Evolutionary conservation across 2,113 vertebrate genomes (phyloP).

Genomic region (Eonycteris spelaea): DNA sequence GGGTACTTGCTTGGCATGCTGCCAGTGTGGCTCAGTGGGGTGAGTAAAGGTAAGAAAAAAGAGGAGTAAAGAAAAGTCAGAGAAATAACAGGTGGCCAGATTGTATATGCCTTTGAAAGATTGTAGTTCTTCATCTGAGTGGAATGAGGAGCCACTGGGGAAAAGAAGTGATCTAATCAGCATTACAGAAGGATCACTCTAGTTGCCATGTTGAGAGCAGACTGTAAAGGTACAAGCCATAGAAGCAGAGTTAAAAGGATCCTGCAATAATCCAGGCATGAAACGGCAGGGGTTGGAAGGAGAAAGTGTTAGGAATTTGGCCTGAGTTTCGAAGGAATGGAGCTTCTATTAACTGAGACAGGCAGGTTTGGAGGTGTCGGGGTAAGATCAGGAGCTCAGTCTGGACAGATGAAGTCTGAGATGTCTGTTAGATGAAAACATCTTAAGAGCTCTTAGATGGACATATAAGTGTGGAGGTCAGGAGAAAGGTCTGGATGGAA

Average conservation of each 20-base stretch:
- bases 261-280: too few relatives aligned
- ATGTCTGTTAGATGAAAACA: background rate
- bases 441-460: background rate
- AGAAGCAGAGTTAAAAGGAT: background rate
- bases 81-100: background rate
- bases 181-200: background rate
- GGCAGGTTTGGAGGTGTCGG: background rate
- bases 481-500: background rate
- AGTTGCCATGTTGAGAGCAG: background rate
- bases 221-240: rapidly evolving
- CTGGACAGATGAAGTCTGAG: background rate
- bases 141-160: background rate
- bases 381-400: background rate
- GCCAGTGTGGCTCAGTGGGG: background rate
- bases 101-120: background rate
- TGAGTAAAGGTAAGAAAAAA: background rate
- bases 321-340: background rate
- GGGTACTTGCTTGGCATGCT: background rate
- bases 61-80: background rate
- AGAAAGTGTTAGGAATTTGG: background rate
- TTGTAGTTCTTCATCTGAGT: background rate
- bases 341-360: background rate
- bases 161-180: background rate
- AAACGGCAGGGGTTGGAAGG: background rate
- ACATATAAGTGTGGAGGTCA: background rate